phyloP scores from a whole-genome alignment of 2,113 vertebrate genomes.

The Lophura nycthemera region DNA sequence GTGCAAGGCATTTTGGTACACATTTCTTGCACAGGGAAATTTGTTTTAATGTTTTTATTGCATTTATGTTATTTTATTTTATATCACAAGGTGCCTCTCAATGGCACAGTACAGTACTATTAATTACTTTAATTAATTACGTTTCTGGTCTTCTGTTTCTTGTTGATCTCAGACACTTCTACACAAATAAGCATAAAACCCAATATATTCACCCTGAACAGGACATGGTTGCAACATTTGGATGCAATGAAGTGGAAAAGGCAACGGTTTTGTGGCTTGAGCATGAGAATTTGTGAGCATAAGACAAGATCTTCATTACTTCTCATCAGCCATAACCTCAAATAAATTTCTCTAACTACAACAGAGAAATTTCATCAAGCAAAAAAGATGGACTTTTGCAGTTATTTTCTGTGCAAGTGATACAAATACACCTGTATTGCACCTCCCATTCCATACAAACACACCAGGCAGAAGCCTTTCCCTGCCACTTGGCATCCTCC shows the following conservation, averaged over 20 bases:
- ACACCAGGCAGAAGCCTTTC: background rate
- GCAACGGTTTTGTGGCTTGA: background rate
- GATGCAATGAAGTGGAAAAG: background rate
- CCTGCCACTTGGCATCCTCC: background rate
- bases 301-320: background rate
- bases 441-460: background rate
- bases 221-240: background rate
- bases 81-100: background rate
- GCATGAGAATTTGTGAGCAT: background rate
- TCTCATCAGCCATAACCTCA: background rate
- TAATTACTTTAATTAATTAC: no score
- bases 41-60: background rate
- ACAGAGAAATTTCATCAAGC: background rate
- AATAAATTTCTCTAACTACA: background rate
- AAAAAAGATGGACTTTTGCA: background rate
- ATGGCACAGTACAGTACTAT: background rate
- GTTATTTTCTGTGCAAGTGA: background rate
- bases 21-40: background rate
- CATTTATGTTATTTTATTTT: rapidly evolving
- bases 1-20: background rate
- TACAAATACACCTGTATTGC: background rate
- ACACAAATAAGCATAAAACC: background rate
- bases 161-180: background rate
- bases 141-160: background rate
- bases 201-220: background rate